These are phyloP conservation scores for Thecocarcelia acutangulata DNA, from an alignment of 2,888 invertebrate species.

Conservation along the genomic window DNA sequence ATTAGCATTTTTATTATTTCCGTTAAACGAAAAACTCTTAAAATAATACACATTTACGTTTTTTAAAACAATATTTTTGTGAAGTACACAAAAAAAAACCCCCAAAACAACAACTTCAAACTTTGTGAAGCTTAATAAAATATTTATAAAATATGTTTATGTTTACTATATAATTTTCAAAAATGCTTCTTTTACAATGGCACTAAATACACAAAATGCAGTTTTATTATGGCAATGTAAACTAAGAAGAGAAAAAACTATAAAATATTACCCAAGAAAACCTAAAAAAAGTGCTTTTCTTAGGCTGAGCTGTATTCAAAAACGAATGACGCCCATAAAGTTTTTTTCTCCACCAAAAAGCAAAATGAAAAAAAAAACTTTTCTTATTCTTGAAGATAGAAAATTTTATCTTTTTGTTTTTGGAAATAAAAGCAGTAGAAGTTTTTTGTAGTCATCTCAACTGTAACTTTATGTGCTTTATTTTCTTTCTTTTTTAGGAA, in stretches of 20 bases:
- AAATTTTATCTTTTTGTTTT: constrained; percentile 19
- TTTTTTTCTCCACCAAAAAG: constrained; percentile 7
- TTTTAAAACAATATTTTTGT: constrained; percentile 30
- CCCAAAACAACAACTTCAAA: constrained; percentile 20
- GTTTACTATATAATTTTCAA: neutral
- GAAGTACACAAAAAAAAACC: neutral
- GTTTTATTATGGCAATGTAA: constrained; percentile 43
- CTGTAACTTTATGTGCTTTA: constrained; percentile 28
- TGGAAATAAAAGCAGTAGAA: constrained; percentile 18
- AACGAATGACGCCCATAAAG: constrained; percentile 54
- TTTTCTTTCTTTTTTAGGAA: constrained; percentile 7
- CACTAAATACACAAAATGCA: constrained; percentile 67
- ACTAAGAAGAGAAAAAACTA: neutral
- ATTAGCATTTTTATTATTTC: constrained; percentile 65
- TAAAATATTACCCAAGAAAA: constrained; percentile 13
- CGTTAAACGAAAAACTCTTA: constrained; percentile 35
- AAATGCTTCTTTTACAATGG: constrained; percentile 31
- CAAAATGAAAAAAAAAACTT: too few relatives aligned
- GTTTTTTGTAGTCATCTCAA: constrained; percentile 14
- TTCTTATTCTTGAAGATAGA: neutral
- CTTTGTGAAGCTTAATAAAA: constrained; percentile 28
- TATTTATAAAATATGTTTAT: constrained; percentile 4
- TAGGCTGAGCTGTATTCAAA: constrained; percentile 42
- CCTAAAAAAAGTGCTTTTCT: neutral
- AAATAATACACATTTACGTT: neutral